Evolutionary conservation across 64 coral and sea anemone species (phyloP).

Genomic region (Catalaphyllia jardinei): DNA sequence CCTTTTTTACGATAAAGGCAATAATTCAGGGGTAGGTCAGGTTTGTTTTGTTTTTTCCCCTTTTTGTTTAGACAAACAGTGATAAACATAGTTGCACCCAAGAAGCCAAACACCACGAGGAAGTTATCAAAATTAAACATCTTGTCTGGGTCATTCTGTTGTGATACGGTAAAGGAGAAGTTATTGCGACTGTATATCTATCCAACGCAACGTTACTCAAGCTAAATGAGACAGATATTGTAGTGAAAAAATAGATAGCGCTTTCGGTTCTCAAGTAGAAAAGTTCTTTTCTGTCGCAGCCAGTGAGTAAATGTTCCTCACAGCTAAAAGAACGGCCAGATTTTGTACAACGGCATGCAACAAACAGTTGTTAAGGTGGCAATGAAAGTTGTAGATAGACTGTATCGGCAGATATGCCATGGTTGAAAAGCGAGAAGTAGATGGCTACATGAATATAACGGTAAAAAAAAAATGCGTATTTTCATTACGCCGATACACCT

Average conservation of each 20-base stretch:
- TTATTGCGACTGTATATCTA: slow-evolving; percentile 22
- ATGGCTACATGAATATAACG: background rate
- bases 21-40: no score
- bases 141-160: background rate
- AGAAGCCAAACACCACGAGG: background rate
- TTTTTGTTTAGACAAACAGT: no score
- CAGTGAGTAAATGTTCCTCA: background rate
- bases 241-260: background rate
- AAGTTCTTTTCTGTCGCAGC: slow-evolving; percentile 14
- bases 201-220: slow-evolving; percentile 10
- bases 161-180: background rate
- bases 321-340: background rate
- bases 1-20: no score
- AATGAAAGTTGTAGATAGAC: background rate
- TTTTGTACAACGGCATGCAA: background rate
- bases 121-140: background rate
- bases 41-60: no score
- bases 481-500: background rate
- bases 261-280: background rate
- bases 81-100: no score
- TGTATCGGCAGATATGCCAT: background rate
- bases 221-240: background rate
- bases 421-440: background rate
- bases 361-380: background rate
- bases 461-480: no score